phyloP scores from a whole-genome alignment of 2,113 vertebrate genomes.

The Chinchilla lanigera region DNA sequence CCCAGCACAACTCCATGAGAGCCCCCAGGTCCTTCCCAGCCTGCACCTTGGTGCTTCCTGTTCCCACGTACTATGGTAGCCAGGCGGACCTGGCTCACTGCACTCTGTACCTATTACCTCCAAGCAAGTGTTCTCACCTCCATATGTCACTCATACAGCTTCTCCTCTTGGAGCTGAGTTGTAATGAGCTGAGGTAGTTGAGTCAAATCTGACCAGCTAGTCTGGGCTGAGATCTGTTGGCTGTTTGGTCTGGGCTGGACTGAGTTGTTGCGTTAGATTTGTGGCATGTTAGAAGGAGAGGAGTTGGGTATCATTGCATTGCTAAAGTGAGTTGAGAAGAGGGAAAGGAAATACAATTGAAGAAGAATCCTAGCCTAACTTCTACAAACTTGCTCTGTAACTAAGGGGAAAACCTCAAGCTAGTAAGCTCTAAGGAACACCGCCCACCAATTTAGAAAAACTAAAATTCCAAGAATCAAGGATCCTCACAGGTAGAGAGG shows the following conservation, averaged over 20 bases:
- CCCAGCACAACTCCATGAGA: background rate
- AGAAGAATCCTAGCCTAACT: background rate
- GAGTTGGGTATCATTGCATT: background rate
- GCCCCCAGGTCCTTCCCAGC: no score
- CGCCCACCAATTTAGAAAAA: background rate
- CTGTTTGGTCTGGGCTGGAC: background rate
- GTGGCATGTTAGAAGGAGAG: background rate
- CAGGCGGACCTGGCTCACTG: background rate
- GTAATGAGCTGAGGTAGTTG: background rate
- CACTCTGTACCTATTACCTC: fast-evolving
- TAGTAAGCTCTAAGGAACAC: background rate
- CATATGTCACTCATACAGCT: background rate
- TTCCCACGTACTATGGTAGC: background rate
- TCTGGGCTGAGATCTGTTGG: background rate
- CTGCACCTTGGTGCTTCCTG: background rate
- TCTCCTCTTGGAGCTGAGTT: background rate
- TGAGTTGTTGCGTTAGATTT: background rate
- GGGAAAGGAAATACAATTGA: background rate
- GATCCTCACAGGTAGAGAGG: background rate
- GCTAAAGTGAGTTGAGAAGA: background rate
- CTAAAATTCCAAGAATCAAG: background rate
- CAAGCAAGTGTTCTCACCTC: background rate
- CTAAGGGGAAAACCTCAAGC: background rate
- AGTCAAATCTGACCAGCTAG: background rate
- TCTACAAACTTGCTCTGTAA: background rate